phyloP scores from a whole-genome alignment of 2,888 invertebrate genomes.

The Ceraclea dissimilis region DNA sequence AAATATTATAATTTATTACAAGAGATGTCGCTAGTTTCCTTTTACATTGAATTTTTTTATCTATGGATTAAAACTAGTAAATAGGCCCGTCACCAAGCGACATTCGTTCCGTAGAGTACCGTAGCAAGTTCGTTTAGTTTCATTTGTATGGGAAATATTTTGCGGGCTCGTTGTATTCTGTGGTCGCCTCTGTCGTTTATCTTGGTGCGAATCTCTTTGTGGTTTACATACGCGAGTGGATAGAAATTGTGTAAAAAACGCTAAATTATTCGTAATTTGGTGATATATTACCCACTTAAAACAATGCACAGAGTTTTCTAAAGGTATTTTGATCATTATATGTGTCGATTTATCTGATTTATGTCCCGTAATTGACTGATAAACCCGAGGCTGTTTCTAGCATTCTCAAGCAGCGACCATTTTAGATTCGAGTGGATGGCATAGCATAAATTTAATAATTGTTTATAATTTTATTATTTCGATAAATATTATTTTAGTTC shows the following conservation, averaged over 20 bases:
- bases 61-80: not conserved
- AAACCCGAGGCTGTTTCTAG: conserved; percentile 14
- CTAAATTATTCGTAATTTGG: not conserved
- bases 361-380: conserved; percentile 9
- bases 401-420: conserved; percentile 20
- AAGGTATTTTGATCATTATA: not conserved
- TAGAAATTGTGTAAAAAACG: not conserved
- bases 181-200: not conserved
- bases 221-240: not conserved
- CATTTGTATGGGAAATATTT: not conserved
- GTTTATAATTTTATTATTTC: conserved; percentile 14
- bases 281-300: not conserved
- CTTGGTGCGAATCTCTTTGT: not conserved
- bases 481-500: not conserved
- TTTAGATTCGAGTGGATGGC: conserved; percentile 21
- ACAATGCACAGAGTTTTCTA: not conserved
- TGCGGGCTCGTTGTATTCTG: not conserved
- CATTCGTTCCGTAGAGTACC: not conserved
- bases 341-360: not conserved
- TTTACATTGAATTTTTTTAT: too few species aligned
- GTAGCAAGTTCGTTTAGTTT: not conserved
- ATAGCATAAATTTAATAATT: conserved; percentile 22
- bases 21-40: too few species aligned
- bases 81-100: not conserved
- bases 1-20: too few species aligned